Percentiles rank a stretch among this genome's conserved stretches.
These are phyloP conservation scores for Ypsolopha sequella DNA, from an alignment of 2,888 invertebrate species.

Conservation along the genomic window DNA sequence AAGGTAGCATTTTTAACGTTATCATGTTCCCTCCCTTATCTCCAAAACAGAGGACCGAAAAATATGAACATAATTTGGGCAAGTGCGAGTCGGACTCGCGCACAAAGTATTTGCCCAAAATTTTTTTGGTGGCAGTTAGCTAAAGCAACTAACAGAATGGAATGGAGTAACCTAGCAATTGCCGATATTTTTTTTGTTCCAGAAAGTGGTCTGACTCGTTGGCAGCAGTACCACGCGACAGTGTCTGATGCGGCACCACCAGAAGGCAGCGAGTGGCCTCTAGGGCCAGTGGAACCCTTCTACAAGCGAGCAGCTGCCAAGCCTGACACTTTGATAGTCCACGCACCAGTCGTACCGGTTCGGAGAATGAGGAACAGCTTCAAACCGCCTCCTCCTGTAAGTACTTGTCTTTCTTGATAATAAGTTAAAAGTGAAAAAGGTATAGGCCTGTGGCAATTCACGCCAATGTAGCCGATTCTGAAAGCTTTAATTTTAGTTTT, in stretches of 20 bases:
- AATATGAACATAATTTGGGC: no score
- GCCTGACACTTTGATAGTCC: slow-evolving; percentile 33
- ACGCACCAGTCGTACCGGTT: slow-evolving; percentile 43
- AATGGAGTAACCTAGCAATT: not conserved
- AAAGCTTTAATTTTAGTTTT: no score
- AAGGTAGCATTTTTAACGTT: no score
- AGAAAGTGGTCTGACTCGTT: slow-evolving; percentile 56
- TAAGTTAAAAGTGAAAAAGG: no score
- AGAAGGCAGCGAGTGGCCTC: slow-evolving; percentile 36
- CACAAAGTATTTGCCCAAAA: no score
- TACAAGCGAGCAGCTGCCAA: slow-evolving; percentile 43
- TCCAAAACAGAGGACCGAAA: no score
- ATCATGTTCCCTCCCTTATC: no score
- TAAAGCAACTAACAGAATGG: not conserved
- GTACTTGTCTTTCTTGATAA: no score
- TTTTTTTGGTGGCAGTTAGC: no score
- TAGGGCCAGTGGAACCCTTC: slow-evolving; percentile 43
- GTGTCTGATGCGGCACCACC: slow-evolving; percentile 40
- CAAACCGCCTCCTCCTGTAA: slow-evolving; percentile 32
- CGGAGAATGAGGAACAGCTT: slow-evolving; percentile 33
- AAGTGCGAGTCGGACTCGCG: no score
- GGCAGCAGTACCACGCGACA: slow-evolving; percentile 51
- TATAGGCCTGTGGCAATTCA: no score
- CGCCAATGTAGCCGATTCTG: no score
- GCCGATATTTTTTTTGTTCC: not conserved